Evolutionary conservation across 2,113 vertebrate genomes (phyloP).

Genomic region (Agelaius tricolor): DNA sequence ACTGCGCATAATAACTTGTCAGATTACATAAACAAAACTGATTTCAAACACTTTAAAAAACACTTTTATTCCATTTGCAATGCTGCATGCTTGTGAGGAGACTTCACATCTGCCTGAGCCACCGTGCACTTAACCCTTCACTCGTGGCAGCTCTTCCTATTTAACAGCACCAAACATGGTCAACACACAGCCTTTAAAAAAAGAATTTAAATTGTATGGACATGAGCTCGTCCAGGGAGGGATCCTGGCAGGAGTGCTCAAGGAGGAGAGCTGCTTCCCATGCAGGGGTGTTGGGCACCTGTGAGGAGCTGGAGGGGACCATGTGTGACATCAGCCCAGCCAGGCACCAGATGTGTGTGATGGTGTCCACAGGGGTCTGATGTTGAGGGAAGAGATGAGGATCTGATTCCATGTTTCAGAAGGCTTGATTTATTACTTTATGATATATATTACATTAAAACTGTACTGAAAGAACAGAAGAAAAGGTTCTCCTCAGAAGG

Average conservation of each 20-base stretch:
- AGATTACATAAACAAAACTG: conserved; percentile 44
- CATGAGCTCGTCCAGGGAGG: too few species aligned
- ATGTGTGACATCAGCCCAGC: rapidly evolving
- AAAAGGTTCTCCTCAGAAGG: too few species aligned
- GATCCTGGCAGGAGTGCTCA: neutral
- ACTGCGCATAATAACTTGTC: neutral
- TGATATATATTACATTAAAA: too few species aligned
- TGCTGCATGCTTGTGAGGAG: neutral
- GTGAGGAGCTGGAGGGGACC: rapidly evolving
- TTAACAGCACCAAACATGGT: neutral
- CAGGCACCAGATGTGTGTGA: too few species aligned
- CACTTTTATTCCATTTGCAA: neutral
- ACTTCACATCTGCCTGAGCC: neutral
- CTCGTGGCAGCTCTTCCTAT: rapidly evolving
- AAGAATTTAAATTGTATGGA: neutral
- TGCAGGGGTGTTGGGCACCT: rapidly evolving
- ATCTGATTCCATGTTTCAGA: too few species aligned
- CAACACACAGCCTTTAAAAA: neutral
- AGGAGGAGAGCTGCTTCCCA: neutral
- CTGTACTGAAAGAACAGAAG: too few species aligned
- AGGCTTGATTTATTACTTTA: too few species aligned
- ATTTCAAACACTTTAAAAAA: neutral
- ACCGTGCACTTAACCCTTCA: neutral
- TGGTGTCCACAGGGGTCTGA: too few species aligned
- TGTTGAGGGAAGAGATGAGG: too few species aligned